Evolutionary conservation across 2,888 invertebrate species (phyloP).

Genomic region (Siphonodentalium dalli): DNA sequence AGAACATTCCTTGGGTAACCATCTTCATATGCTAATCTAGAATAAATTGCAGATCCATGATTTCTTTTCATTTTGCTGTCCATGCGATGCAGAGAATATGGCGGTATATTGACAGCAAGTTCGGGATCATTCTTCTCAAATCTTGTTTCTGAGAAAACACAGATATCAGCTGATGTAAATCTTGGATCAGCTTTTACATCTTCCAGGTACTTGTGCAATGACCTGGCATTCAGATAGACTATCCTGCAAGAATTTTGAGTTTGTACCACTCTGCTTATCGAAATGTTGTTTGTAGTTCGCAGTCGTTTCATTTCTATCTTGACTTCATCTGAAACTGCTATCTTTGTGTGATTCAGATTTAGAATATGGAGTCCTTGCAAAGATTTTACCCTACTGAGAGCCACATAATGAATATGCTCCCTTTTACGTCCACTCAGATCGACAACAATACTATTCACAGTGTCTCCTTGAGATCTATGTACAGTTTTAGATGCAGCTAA

Average conservation of each 20-base stretch:
- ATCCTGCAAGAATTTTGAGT: background rate
- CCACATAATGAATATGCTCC: constrained; percentile 29
- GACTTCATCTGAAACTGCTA: constrained; percentile 10
- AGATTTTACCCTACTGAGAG: constrained; percentile 19
- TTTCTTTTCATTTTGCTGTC: too few relatives aligned
- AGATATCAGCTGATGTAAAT: background rate
- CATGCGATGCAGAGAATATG: too few relatives aligned
- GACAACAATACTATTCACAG: constrained; percentile 17
- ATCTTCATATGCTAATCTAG: too few relatives aligned
- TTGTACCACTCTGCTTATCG: background rate
- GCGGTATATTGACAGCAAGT: too few relatives aligned
- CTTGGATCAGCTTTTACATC: background rate
- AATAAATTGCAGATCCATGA: too few relatives aligned
- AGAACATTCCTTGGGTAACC: too few relatives aligned
- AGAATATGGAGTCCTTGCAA: constrained; percentile 13
- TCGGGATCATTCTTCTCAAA: background rate
- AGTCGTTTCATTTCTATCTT: constrained; percentile 13
- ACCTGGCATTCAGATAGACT: constrained; percentile 13
- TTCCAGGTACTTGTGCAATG: constrained; percentile 8
- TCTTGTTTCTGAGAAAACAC: constrained; percentile 10
- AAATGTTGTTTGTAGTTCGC: background rate
- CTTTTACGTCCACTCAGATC: constrained; percentile 22
- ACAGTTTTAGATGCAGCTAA: constrained; percentile 24
- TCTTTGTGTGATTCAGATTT: constrained; percentile 19
- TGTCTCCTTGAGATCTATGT: constrained; percentile 30